phyloP scores from a whole-genome alignment of 2,888 invertebrate genomes.

The Lithosia quadra region DNA sequence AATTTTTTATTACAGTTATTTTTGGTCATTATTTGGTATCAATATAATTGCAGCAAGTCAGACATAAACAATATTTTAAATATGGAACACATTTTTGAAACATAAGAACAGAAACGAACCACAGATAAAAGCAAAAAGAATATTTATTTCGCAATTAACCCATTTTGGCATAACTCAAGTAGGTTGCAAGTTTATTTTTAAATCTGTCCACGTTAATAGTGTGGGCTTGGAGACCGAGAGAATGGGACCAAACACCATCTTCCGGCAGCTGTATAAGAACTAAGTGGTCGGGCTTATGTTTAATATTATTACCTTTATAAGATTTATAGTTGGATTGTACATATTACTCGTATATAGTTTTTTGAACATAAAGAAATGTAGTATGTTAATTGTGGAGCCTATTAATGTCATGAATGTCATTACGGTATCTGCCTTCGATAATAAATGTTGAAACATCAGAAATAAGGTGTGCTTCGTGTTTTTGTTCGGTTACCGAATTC shows the following conservation, averaged over 20 bases:
- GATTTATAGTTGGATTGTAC: slow-evolving; percentile 40
- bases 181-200: slow-evolving; percentile 49
- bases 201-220: slow-evolving; percentile 56
- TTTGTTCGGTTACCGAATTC: slow-evolving; percentile 40
- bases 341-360: slow-evolving; percentile 24
- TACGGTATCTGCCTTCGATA: slow-evolving; percentile 40
- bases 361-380: slow-evolving; percentile 26
- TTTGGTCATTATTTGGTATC: slow-evolving; percentile 22
- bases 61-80: neutral
- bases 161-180: slow-evolving; percentile 42
- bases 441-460: slow-evolving; percentile 41
- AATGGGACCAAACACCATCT: slow-evolving; percentile 40
- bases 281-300: slow-evolving; percentile 48
- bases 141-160: slow-evolving; percentile 23
- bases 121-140: slow-evolving; percentile 3
- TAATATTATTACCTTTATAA: slow-evolving; percentile 45
- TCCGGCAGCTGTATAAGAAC: slow-evolving; percentile 51
- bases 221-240: slow-evolving; percentile 47
- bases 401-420: slow-evolving; percentile 43
- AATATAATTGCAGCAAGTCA: neutral
- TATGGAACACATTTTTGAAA: neutral
- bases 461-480: slow-evolving; percentile 33
- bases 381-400: slow-evolving; percentile 38
- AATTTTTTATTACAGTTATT: slow-evolving; percentile 29
- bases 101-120: neutral